Evolutionary conservation across 2,888 invertebrate genomes (phyloP).

Genomic region (Eremobia ochroleuca): DNA sequence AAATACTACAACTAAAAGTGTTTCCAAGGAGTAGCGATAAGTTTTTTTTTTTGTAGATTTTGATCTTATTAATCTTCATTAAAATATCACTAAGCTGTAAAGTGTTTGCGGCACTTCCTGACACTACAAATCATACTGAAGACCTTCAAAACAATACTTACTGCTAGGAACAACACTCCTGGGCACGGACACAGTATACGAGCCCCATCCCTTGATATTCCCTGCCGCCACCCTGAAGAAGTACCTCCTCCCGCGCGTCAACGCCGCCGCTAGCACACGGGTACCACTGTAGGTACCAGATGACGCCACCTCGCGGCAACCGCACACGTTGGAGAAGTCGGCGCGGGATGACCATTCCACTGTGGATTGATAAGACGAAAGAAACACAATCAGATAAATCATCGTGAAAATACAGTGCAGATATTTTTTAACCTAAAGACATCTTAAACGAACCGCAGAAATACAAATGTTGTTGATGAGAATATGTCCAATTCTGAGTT

Average conservation of each 20-base stretch:
- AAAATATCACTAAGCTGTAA: background rate
- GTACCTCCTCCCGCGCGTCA: constrained; percentile 96
- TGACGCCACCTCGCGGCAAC: constrained; percentile 93
- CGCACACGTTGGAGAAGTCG: constrained; percentile 95
- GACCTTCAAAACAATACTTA: constrained; percentile 88
- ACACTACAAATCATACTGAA: background rate
- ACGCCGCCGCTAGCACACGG: constrained; percentile 90
- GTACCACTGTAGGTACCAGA: constrained; percentile 84
- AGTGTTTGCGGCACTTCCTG: background rate
- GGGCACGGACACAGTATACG: constrained; percentile 94
- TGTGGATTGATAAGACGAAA: constrained; percentile 80
- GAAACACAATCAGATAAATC: background rate
- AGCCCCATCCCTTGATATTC: constrained; percentile 97
- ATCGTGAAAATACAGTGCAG: background rate
- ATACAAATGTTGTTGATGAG: background rate
- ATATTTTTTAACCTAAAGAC: background rate
- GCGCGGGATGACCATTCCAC: constrained; percentile 98
- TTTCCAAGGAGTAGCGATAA: background rate
- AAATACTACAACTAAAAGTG: background rate
- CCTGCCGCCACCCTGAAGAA: constrained; percentile 98
- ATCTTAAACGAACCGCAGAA: background rate
- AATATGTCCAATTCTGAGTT: background rate
- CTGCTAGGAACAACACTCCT: constrained; percentile 97
- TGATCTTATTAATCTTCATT: too few relatives aligned
- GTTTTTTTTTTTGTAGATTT: background rate